These are phyloP conservation scores for Ommatoiulus sabulosus DNA, from an alignment of 2,888 invertebrate species.

Conservation along the genomic window DNA sequence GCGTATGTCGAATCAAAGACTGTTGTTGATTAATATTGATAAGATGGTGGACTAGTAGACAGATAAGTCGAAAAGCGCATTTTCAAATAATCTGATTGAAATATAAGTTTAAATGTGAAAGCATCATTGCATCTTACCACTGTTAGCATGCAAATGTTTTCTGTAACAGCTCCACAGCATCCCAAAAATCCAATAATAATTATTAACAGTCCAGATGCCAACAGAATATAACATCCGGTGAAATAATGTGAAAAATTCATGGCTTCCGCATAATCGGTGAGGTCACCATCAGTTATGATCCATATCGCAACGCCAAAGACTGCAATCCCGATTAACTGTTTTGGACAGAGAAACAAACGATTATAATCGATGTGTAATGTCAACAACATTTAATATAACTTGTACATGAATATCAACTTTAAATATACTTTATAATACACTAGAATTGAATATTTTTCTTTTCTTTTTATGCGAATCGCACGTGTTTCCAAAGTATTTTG, in stretches of 20 bases:
- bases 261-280: conserved; percentile 84
- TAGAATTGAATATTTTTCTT: too few relatives aligned
- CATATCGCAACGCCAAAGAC: conserved; percentile 84
- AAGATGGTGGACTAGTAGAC: too few relatives aligned
- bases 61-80: too few relatives aligned
- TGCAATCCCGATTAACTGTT: conserved; percentile 81
- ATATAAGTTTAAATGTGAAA: too few relatives aligned
- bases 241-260: conserved; percentile 82
- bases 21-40: too few relatives aligned
- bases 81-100: too few relatives aligned
- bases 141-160: conserved; percentile 76
- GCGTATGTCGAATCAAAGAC: too few relatives aligned
- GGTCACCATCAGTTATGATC: conserved; percentile 83
- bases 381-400: too few relatives aligned
- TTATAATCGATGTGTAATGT: background rate
- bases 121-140: conserved; percentile 72
- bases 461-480: too few relatives aligned
- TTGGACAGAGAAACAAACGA: background rate
- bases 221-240: conserved; percentile 85
- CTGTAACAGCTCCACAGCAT: conserved; percentile 84
- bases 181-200: conserved; percentile 84
- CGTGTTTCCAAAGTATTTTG: too few relatives aligned
- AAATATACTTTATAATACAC: too few relatives aligned
- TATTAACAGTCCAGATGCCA: conserved; percentile 78
- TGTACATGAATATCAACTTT: too few relatives aligned